Percentiles rank a stretch among this genome's conserved stretches.
phyloP scores from a whole-genome alignment of 1,140 invertebrate species.

The Drosophila lacteicornis region DNA sequence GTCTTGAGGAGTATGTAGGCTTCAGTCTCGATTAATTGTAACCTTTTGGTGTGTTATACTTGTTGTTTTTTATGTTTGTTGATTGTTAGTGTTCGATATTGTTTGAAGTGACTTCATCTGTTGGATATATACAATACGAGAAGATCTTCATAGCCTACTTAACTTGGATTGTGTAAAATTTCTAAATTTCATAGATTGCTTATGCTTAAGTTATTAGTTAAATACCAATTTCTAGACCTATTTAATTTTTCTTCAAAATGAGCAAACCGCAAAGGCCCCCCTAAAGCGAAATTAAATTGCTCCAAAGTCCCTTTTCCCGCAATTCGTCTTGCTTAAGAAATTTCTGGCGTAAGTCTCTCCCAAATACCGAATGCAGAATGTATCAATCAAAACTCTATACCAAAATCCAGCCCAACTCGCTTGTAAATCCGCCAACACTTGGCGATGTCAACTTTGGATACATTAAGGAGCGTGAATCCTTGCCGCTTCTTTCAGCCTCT shows the following conservation, averaged over 20 bases:
- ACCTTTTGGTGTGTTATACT: too few relatives aligned
- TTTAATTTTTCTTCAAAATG: background rate
- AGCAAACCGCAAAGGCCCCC: background rate
- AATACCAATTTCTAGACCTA: too few relatives aligned
- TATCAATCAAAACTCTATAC: slow-evolving; percentile 74
- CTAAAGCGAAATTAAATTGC: slow-evolving; percentile 31
- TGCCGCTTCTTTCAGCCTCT: slow-evolving; percentile 13
- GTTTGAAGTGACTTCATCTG: background rate
- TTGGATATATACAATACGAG: background rate
- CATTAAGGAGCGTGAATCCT: slow-evolving; percentile 77
- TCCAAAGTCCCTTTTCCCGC: background rate
- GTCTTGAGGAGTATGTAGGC: too few relatives aligned
- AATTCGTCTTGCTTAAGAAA: slow-evolving; percentile 69
- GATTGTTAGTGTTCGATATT: background rate
- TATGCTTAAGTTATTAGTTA: too few relatives aligned
- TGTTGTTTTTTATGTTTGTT: background rate
- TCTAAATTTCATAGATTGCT: too few relatives aligned
- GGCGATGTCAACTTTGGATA: slow-evolving; percentile 73
- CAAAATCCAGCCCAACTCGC: slow-evolving; percentile 42
- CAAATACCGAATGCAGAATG: slow-evolving; percentile 66
- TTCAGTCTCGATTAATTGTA: too few relatives aligned
- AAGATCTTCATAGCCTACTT: background rate
- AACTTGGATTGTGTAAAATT: background rate
- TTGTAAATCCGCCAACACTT: slow-evolving; percentile 80
- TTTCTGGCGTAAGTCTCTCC: slow-evolving; percentile 48